Evolutionary conservation across 2,888 invertebrate species (phyloP), one percentile per base, ranked within the genome.

Genomic region (Glaucopsyche alexis): DNA sequence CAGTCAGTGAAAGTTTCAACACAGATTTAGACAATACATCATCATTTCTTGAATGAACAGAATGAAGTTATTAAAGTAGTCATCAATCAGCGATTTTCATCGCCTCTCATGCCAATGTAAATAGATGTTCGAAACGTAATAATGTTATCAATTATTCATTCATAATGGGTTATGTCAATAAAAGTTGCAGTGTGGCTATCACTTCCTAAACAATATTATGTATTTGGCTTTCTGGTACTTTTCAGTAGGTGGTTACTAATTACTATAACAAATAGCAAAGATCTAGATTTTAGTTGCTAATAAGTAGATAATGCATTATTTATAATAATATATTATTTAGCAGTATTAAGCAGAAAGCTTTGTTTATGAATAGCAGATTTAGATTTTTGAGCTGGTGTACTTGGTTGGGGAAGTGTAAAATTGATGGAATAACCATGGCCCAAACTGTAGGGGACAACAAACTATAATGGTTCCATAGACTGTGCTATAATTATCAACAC

Each of bases 1-100:
- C 60, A 60, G 47, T 88, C 91, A 91, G 91, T 91, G 88, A 81
- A 85, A 85, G 86, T 87, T 88, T 88, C 85, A 87, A 87, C 87
- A 87, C 82, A 84, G 84, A 87, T 87, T 85, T 86, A 86, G 84
- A 82, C 82, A 85, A 87, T 80, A 79, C 82, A 79, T 75, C 83
- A 76, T 82, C 80, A 82, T 84, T 83, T 80, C 80, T 79, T 81
- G 16, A 16, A n/a, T 16, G 16, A 67, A 83, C 82, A 82, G 85
- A 83, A 84, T 81, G 77, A 81, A 82, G 83, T 86, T 89, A 89
- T 90, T 91, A 91, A 88, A 87, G 82, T 84, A 87, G 79, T 82
- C 85, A 86, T 90, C 89, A 86, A 88, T 89, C 90, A 88, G 64
- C 47, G 40, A 69, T 69, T 49, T 69, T 69, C 52, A 19, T 72